Evolutionary conservation across 1,140 invertebrate species (phyloP), one percentile per base, ranked within the genome.

Genomic region (Cyphomyrmex costatus): DNA sequence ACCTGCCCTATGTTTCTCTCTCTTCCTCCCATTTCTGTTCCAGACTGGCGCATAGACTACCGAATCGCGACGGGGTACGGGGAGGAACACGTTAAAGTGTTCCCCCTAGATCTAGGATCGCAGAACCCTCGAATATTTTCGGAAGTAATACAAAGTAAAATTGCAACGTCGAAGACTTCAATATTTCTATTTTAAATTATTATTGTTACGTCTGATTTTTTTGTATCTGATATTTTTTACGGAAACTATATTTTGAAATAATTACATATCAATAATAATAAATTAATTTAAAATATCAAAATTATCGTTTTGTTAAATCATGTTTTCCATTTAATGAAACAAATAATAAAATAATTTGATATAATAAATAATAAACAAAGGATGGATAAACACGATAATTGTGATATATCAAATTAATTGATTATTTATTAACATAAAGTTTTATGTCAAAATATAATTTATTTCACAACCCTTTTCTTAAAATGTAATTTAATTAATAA

Each of bases 1-100:
- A 78, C 70, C 46, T 76, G 49, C 14, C 51, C 56, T 56, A 86
- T 27, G n/a, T 53, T 24, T 24, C 66, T 70, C 66, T 56, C 61
- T 30, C 58, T 51, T 24, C 49, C 24, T 61, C 4, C 77, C 21
- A 56, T n/a, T 58, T 14, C 42, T 53, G 14, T 51, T 6, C 27
- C 8, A 61, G 53, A 33, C 86, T 68, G 14, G 56, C 65, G 60
- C 63, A 33, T 80, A 78, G 36, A 65, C 36, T 49, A 63, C 27
- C 8, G 61, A 36, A 53, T 36, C 14, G 46, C 46, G 16, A 80
- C 21, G n/a, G 30, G 61, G 4, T n/a, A 71, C 46, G 46, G 24
- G 46, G 24, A 19, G 16, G 24, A 49, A 8, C 10, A 80, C 46
- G 63, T 27, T 65, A 16, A 30, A 65, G 56, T 77, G 16, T 65